Percentiles rank a stretch among this genome's conserved stretches.
These are phyloP conservation scores for Baccha elongata DNA, from an alignment of 2,888 invertebrate species.

Conservation along the genomic window DNA sequence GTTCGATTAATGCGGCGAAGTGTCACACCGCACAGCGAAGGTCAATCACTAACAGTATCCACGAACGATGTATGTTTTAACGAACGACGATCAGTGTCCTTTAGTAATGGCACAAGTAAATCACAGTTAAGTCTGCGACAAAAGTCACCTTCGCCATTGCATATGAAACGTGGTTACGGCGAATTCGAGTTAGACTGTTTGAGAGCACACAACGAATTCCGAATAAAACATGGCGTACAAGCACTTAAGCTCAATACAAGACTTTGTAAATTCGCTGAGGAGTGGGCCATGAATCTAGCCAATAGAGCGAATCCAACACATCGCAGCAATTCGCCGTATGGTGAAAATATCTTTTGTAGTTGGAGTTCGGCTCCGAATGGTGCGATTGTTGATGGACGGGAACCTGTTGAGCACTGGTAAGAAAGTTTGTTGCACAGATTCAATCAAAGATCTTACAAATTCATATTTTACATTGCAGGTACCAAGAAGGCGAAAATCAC, in stretches of 20 bases:
- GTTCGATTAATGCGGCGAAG: constrained; percentile 75
- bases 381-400: constrained; percentile 83
- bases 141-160: constrained; percentile 78
- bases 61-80: constrained; percentile 74
- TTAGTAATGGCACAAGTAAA: constrained; percentile 75
- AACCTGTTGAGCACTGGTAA: constrained; percentile 82
- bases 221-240: constrained; percentile 87
- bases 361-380: constrained; percentile 85
- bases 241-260: constrained; percentile 87
- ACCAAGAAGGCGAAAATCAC: constrained; percentile 86
- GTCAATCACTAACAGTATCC: constrained; percentile 74
- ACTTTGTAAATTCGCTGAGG: constrained; percentile 87
- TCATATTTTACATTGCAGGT: constrained; percentile 77
- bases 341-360: constrained; percentile 91
- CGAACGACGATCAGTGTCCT: constrained; percentile 72
- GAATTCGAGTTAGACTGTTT: constrained; percentile 88
- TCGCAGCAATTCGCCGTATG: constrained; percentile 89
- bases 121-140: constrained; percentile 75
- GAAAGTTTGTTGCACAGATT: neutral
- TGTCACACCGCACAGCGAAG: constrained; percentile 74
- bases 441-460: neutral
- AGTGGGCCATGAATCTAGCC: constrained; percentile 87
- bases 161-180: constrained; percentile 78
- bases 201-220: constrained; percentile 88
- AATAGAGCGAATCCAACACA: constrained; percentile 88